Conservation (phyloP, 2,113 vertebrate genomes). For the Nannobrachium achirus region DNA sequence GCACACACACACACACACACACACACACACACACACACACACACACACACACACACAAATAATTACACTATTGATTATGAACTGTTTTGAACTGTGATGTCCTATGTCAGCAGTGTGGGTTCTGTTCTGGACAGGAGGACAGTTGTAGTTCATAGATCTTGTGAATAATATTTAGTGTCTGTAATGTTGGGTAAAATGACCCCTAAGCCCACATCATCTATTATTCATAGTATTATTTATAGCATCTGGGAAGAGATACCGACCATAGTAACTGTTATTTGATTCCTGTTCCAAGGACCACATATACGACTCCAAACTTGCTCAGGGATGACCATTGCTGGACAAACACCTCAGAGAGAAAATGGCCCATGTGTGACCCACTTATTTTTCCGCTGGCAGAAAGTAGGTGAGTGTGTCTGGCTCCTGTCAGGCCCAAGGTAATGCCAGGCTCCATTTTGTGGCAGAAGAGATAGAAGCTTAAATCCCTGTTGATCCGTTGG, state of each 20-base stretch:
- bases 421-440: constrained; percentile 42
- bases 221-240: constrained; percentile 1
- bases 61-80: constrained; percentile 8
- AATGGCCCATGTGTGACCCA: constrained; percentile 59
- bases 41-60: neutral
- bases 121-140: neutral
- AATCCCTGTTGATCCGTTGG: constrained; percentile 57
- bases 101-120: neutral
- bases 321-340: neutral
- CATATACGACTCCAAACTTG: neutral
- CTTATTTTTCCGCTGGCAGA: constrained; percentile 32
- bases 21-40: too few relatives aligned
- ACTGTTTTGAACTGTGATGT: neutral
- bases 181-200: neutral
- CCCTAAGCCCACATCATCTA: neutral
- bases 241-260: neutral
- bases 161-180: neutral
- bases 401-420: constrained; percentile 65
- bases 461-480: constrained; percentile 28
- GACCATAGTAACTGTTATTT: neutral
- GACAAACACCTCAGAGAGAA: constrained; percentile 23
- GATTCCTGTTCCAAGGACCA: neutral
- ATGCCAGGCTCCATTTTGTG: constrained; percentile 50
- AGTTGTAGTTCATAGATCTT: neutral
- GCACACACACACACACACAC: too few relatives aligned